Evolutionary conservation across 2,113 vertebrate genomes (phyloP).

Genomic region (Tragelaphus buxtoni): DNA sequence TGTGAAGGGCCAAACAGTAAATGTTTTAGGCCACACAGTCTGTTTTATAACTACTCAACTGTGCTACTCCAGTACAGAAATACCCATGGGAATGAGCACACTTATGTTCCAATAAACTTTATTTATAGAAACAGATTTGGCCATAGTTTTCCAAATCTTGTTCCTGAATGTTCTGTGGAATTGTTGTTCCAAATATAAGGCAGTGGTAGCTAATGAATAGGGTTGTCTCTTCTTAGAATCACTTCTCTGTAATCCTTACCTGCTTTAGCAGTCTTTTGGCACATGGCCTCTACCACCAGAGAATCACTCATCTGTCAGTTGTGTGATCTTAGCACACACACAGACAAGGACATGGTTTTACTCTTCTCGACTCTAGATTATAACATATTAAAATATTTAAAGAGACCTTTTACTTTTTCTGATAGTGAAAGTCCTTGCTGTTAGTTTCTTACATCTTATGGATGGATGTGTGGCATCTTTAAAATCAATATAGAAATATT

Average conservation of each 20-base stretch:
- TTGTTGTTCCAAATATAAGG: neutral
- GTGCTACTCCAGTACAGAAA: neutral
- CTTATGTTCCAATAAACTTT: neutral
- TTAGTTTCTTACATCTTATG: neutral
- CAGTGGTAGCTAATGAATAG: neutral
- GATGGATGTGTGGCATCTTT: neutral
- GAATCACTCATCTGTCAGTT: neutral
- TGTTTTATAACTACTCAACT: neutral
- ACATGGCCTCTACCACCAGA: neutral
- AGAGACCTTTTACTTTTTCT: neutral
- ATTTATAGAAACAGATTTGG: neutral
- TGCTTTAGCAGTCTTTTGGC: neutral
- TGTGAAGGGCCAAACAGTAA: neutral
- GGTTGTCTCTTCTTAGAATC: neutral
- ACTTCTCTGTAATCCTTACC: neutral
- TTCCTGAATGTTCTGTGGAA: neutral
- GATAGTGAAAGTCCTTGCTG: neutral
- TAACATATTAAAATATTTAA: neutral
- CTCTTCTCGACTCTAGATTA: neutral
- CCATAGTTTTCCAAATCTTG: neutral
- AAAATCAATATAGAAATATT: slow-evolving; percentile 8
- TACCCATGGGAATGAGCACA: neutral
- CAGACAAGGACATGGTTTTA: neutral
- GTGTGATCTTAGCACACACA: neutral
- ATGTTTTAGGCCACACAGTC: neutral